Conservation (phyloP, 1,140 invertebrate genomes). For the Zaprionus vittiger region DNA sequence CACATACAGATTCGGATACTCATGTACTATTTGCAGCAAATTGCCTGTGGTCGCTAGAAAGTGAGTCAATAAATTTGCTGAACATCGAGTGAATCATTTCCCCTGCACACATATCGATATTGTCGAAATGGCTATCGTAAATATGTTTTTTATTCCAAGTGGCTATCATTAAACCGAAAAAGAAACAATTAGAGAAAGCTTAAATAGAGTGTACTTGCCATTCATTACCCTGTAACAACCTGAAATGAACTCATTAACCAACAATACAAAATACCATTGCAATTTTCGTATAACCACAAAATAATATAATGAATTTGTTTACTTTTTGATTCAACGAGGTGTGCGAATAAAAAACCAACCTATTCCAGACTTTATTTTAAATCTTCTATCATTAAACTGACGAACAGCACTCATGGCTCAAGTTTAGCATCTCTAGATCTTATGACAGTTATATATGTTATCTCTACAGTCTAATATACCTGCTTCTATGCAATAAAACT, state of each 20-base stretch:
- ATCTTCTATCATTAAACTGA: too few relatives aligned
- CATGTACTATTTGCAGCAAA: slow-evolving; percentile 10
- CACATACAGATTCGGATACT: not conserved
- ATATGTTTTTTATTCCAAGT: not conserved
- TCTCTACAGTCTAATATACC: not conserved
- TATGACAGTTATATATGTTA: too few relatives aligned
- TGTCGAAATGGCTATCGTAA: not conserved
- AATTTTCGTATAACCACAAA: too few relatives aligned
- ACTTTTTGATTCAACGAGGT: too few relatives aligned
- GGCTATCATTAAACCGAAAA: not conserved
- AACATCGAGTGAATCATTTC: slow-evolving; percentile 12
- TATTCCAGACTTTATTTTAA: too few relatives aligned
- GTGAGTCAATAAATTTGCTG: slow-evolving; percentile 25
- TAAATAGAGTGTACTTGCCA: not conserved
- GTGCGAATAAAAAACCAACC: too few relatives aligned
- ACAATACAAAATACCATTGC: too few relatives aligned
- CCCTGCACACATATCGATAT: not conserved
- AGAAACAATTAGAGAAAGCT: not conserved
- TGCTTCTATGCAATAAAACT: too few relatives aligned
- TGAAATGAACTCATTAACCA: too few relatives aligned
- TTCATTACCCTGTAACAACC: not conserved
- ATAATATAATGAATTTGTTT: too few relatives aligned
- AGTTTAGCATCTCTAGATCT: too few relatives aligned
- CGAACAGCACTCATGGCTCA: too few relatives aligned
- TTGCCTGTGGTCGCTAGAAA: slow-evolving; percentile 18